Percentiles rank a stretch among this genome's conserved stretches.
These are phyloP conservation scores for Excalfactoria chinensis DNA, from an alignment of 2,113 vertebrate genomes.

Conservation along the genomic window DNA sequence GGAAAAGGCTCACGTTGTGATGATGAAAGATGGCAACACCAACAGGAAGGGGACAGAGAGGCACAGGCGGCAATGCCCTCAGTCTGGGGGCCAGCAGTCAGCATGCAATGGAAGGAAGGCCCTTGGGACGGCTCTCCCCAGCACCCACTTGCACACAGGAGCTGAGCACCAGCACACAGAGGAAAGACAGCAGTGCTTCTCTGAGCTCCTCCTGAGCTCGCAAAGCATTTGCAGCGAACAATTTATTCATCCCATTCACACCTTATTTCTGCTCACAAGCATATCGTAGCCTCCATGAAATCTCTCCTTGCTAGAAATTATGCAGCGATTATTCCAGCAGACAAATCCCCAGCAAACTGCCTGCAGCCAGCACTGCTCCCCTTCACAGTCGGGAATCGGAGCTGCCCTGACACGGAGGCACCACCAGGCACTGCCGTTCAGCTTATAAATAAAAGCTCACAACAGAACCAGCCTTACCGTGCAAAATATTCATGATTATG, in stretches of 20 bases:
- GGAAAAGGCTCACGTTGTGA: background rate
- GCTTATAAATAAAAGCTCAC: slow-evolving; percentile 49
- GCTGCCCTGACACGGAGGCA: background rate
- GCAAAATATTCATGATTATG: slow-evolving; percentile 61
- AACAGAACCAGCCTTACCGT: slow-evolving; percentile 42
- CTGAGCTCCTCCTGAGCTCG: background rate
- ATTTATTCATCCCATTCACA: slow-evolving; percentile 55
- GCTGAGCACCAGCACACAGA: background rate
- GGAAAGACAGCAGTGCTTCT: background rate
- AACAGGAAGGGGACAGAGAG: background rate
- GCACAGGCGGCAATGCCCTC: background rate
- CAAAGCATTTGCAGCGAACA: background rate
- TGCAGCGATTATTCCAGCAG: slow-evolving; percentile 35
- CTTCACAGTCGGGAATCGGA: background rate
- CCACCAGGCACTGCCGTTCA: background rate
- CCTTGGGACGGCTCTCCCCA: background rate
- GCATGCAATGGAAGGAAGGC: accelerated
- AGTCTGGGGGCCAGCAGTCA: background rate
- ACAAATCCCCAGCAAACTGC: slow-evolving; percentile 7
- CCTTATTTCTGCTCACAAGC: slow-evolving; percentile 47
- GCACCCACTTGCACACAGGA: accelerated
- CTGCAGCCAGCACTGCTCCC: background rate
- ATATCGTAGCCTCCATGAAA: slow-evolving; percentile 50
- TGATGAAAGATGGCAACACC: background rate
- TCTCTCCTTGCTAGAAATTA: slow-evolving; percentile 41